Percentiles rank a stretch among this genome's conserved stretches.
Evolutionary conservation across 2,888 invertebrate species (phyloP).

Genomic region (Tortrix viridana): DNA sequence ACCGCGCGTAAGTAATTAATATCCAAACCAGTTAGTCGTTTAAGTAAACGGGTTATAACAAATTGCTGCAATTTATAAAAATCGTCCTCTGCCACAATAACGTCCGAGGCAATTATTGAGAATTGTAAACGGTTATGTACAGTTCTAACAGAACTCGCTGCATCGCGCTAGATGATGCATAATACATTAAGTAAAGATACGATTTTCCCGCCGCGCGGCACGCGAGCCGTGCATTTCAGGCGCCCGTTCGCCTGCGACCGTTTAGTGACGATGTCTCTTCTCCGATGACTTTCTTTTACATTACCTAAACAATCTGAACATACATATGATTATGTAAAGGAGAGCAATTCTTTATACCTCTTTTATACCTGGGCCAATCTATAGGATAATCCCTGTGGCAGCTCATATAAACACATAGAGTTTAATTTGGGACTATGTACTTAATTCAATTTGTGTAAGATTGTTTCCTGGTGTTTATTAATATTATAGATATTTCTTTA

Average conservation of each 20-base stretch:
- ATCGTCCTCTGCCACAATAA: neutral
- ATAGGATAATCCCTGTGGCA: neutral
- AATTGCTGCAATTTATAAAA: conserved; percentile 17
- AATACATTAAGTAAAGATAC: conserved; percentile 66
- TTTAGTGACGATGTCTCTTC: conserved; percentile 59
- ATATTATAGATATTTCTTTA: no score
- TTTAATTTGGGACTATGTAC: no score
- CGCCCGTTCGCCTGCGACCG: conserved; percentile 65
- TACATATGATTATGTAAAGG: conserved; percentile 7
- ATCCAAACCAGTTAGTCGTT: conserved; percentile 19
- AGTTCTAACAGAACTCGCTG: conserved; percentile 52
- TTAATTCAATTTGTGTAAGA: no score
- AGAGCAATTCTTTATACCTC: neutral
- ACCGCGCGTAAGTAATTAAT: conserved; percentile 17
- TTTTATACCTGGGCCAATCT: neutral
- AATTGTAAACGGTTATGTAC: conserved; percentile 43
- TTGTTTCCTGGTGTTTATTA: no score
- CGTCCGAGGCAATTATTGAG: conserved; percentile 24
- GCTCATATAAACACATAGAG: no score
- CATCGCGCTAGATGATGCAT: conserved; percentile 53
- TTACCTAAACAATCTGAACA: conserved; percentile 29
- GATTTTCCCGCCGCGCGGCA: conserved; percentile 61
- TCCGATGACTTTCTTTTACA: conserved; percentile 68
- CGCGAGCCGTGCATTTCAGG: conserved; percentile 67
- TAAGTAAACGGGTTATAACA: conserved; percentile 4